Evolutionary conservation across 2,113 vertebrate species (phyloP).

Genomic region (Zeus faber): DNA sequence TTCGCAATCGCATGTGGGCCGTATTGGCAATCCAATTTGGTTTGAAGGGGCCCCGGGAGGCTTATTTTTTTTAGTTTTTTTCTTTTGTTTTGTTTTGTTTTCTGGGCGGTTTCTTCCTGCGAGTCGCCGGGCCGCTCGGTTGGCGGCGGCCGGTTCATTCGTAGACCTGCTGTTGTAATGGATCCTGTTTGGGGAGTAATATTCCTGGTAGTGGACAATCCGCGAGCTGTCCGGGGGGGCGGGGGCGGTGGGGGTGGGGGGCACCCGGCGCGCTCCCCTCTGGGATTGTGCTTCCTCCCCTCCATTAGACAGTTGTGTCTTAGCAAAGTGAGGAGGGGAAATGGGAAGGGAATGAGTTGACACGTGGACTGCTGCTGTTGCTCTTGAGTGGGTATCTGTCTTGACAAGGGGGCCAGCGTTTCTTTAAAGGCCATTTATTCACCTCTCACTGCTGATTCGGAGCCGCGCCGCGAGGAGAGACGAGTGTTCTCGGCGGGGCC

Average conservation of each 20-base stretch:
- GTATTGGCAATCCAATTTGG: conserved; percentile 75
- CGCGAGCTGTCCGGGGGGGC: conserved; percentile 48
- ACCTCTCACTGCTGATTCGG: conserved; percentile 64
- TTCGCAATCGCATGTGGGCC: conserved; percentile 58
- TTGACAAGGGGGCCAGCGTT: conserved; percentile 62
- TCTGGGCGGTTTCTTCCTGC: conserved; percentile 39
- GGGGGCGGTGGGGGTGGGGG: conserved; percentile 51
- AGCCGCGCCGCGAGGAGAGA: conserved; percentile 60
- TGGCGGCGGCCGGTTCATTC: conserved; percentile 49
- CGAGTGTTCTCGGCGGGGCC: conserved; percentile 55
- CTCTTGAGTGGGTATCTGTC: conserved; percentile 68
- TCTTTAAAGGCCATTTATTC: conserved; percentile 72
- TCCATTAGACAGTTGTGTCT: conserved; percentile 65
- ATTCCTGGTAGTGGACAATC: conserved; percentile 49
- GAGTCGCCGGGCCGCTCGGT: conserved; percentile 19
- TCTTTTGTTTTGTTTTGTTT: too few relatives aligned
- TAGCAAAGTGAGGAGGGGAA: conserved; percentile 46
- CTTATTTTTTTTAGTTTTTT: conserved; percentile 45
- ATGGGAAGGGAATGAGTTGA: conserved; percentile 61
- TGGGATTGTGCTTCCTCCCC: conserved; percentile 46
- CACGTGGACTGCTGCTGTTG: conserved; percentile 56
- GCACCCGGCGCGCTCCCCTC: conserved; percentile 33
- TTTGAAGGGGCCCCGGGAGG: conserved; percentile 47
- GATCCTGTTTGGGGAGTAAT: conserved; percentile 63
- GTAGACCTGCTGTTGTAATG: conserved; percentile 61